Evolutionary conservation across 2,113 vertebrate genomes (phyloP), one percentile per base, ranked within the genome.

Genomic region (Passer montanus): DNA sequence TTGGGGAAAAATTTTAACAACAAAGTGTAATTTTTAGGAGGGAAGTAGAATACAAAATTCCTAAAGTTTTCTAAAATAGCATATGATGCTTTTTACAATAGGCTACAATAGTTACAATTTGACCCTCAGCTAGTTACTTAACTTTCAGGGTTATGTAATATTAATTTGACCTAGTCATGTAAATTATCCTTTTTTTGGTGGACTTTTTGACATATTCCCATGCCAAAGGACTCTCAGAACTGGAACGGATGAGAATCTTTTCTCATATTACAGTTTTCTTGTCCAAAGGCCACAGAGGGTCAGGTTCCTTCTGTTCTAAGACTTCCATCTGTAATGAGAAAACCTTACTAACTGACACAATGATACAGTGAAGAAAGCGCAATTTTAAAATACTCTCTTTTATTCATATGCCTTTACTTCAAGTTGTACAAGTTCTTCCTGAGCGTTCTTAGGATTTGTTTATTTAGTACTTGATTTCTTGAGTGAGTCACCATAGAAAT

Each of bases 381-480:
- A n/a, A 4, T 37, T 85, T 35, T 60, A 46, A 72, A 84, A 77
- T 53, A 9, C 3, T 58, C 5, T 52, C 3, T 78, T 87, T 59
- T 44, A 49, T 75, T 91, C 3, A 2, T 84, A 10, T 33, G 4
- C 37, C 20, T 79, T 75, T 74, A 56, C 11, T 55, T 10, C 20
- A 56, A 83, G 13, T 44, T 84, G 13, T 73, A 41, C 30, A 77
- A 87, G 52, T 37, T 90, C 46, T 74, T 91, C 31, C 41, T 63
- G 64, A 69, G 10, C 18, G 35, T 66, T 63, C 33, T 55, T 90
- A 39, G 30, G 52, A 53, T 85, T 79, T 85, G 49, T 91, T 89
- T 87, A 26, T 93, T 95, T 91, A 90, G 39, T 77, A 80, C 33
- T 55, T 74, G 46, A 47, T 91, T 84, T 85, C 31, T 89, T 81